Evolutionary conservation across 2,797 vertebrate genomes (phyloP), one percentile per base, ranked within the genome.

Genomic region (Epinephelus malabaricus): DNA sequence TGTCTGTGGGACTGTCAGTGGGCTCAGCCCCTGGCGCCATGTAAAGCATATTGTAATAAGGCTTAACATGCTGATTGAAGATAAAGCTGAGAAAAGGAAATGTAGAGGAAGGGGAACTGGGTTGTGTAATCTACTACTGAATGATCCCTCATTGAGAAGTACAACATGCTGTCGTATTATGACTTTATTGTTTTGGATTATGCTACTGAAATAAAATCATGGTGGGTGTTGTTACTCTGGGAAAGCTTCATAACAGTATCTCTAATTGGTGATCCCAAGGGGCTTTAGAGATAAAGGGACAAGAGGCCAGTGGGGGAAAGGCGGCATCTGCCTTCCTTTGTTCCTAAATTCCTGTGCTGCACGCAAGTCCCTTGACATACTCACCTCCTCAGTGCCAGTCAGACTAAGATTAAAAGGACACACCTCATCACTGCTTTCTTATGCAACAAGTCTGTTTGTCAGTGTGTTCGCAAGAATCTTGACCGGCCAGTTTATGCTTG

Each of bases 331-430:
- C 77, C 85, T 84, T 87, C 81, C 86, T 94, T 94, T 94, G 92
- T 94, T 91, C 79, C 46, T 67, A 93, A 92, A 94, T 94, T 92
- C 90, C 86, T 89, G 34, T 58, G 66, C 82, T 82, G 93, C 93
- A 94, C 92, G 93, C 94, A 92, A 92, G 85, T 93, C 90, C 89
- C 89, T 51, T 63, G 91, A 89, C 85, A 90, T 60, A 67, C 81
- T 94, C 85, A 94, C 90, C 93, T 92, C 89, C 77, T 86, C 79
- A 15, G 1, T 82, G 54, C 75, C 67, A 49, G 76, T 64, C 86
- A 82, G 61, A 80, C 80, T 82, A 64, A 77, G 88, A 89, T 86
- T 81, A 83, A 76, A 82, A 73, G 70, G 79, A 80, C 85, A 85
- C 84, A 92, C 88, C 90, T 92, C 55, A 58, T 17, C 1, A 3